Base-by-base conservation (phyloP, 2,113 vertebrate genomes). In the Cyanoramphus novaezelandiae region DNA sequence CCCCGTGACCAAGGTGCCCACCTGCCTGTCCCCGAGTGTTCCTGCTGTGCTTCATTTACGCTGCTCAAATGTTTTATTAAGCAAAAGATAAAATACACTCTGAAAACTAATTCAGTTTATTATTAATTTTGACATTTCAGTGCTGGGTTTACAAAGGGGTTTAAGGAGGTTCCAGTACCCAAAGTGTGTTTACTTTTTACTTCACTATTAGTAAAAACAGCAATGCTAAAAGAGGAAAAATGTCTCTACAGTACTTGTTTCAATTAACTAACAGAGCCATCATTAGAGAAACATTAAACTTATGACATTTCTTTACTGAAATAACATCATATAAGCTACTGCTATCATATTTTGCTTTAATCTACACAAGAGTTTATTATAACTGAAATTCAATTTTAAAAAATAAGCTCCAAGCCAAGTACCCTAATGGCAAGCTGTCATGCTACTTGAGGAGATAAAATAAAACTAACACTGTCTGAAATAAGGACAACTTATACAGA, bases 21-120 rank as follows among this genome's bases (percentile, higher is more conserved):
- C 28, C 25, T 19, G 17, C 57, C 28, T 2, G 13, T 4, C 37
- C 1, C 70, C 17, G 8, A 9, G 19, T 23, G 18, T 13, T 17
- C 82, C 64, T 15, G 17, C 76, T 52, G 59, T 5, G 44, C 82
- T 19, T 55, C 63, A 7, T 63, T 80, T 80, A 11, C 39, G 52
- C 82, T 8, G 13, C 3, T 64, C 74, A 10, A 44, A 47, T 31
- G 74, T 44, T 71, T 50, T 41, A 60, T 63, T 35, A 44, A 79
- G 13, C 8, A 3, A 62, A 91, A 85, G 33, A 53, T 24, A 78
- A 90, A 68, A 49, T 27, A 16, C 43, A 1, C 62, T 60, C 84
- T 27, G 57, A 49, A 50, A 82, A 76, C 59, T 86, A 79, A 90
- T 80, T 69, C 53, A 35, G 53, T 93, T 94, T 94, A 49, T 33